phyloP scores from a whole-genome alignment of 1,140 invertebrate species.

The Ceratina calcarata region DNA sequence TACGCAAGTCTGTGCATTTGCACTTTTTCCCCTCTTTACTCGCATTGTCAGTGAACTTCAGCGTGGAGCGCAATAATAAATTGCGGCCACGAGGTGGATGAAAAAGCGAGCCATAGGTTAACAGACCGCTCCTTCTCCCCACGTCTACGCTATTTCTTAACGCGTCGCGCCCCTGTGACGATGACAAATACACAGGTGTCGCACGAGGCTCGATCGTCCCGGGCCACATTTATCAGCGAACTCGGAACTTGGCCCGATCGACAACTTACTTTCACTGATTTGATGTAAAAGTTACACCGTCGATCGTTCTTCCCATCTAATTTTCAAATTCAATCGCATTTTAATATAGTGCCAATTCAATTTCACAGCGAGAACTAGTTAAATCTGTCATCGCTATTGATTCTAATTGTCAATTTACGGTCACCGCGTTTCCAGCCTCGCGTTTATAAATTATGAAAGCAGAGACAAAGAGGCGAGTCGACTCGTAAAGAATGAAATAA shows the following conservation, averaged over 20 bases:
- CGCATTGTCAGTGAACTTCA: constrained; percentile 14
- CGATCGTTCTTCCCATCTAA: no score
- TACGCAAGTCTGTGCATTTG: not conserved
- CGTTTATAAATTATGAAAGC: constrained; percentile 16
- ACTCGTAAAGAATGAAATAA: constrained; percentile 41
- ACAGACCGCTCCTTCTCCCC: not conserved
- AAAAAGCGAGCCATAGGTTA: not conserved
- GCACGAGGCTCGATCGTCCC: constrained; percentile 3
- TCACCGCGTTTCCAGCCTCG: no score
- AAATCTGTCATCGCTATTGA: no score
- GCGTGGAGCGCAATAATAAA: constrained; percentile 32
- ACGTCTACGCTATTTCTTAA: not conserved
- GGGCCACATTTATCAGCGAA: not conserved
- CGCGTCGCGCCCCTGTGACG: not conserved
- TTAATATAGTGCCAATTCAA: no score
- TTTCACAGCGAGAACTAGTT: no score
- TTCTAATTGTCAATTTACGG: no score
- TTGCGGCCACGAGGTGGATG: not conserved
- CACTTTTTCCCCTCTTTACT: not conserved
- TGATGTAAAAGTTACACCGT: no score
- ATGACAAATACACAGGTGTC: constrained; percentile 26
- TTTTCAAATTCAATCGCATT: no score
- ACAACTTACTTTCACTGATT: no score
- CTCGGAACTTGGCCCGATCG: no score
- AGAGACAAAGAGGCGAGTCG: constrained; percentile 25